A percentile compares a stretch with the other conserved stretches of the same genome.
Conservation (phyloP, 2,888 invertebrate genomes). For the Drosophila picticornis region DNA sequence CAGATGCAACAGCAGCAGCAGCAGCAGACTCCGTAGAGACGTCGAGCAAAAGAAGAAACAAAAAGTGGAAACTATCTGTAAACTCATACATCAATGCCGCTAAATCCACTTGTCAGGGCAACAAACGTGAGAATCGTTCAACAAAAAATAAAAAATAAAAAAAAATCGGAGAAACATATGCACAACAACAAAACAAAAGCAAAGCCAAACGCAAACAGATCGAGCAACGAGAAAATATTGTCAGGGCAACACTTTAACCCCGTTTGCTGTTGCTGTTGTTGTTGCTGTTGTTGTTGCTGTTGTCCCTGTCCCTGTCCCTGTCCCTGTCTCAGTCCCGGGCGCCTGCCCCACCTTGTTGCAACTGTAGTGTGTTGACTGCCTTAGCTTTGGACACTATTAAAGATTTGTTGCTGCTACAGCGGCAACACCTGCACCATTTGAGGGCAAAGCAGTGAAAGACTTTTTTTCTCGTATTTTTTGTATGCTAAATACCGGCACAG, state of each 20-base stretch:
- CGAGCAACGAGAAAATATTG: conserved; percentile 71
- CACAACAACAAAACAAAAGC: conserved; percentile 32
- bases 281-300: background rate
- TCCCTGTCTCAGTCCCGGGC: background rate
- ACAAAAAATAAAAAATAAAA: conserved; percentile 21
- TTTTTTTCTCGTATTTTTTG: conserved; percentile 41
- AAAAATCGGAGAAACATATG: conserved; percentile 18
- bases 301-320: background rate
- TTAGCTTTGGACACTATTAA: conserved; percentile 46
- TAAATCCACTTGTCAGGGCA: conserved; percentile 79
- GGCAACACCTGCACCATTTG: conserved; percentile 68
- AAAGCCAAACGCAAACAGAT: conserved; percentile 68
- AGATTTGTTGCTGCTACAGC: conserved; percentile 63
- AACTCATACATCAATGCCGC: conserved; percentile 80
- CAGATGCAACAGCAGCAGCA: conserved; percentile 62
- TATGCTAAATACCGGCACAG: conserved; percentile 76
- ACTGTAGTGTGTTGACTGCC: conserved; percentile 5
- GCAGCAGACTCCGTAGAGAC: conserved; percentile 12
- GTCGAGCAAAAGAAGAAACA: conserved; percentile 8
- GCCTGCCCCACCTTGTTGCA: conserved; percentile 28
- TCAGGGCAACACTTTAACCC: conserved; percentile 78
- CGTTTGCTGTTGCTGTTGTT: conserved; percentile 20
- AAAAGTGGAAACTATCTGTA: conserved; percentile 71
- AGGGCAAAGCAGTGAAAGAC: conserved; percentile 57
- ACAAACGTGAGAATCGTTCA: conserved; percentile 78